These are phyloP conservation scores for Periphyllus acericola DNA, from an alignment of 2,888 invertebrate species.

Conservation along the genomic window DNA sequence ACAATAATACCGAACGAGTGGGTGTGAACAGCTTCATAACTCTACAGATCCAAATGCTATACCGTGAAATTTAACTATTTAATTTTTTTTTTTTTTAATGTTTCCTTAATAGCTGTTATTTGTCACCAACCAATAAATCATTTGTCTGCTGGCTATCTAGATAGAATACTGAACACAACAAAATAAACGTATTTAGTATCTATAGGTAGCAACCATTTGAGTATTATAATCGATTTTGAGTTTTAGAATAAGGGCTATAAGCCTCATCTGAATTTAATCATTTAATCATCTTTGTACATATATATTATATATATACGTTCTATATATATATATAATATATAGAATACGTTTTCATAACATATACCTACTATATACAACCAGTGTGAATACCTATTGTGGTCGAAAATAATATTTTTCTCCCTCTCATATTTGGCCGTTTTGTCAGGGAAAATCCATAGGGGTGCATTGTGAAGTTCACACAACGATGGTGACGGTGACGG, in stretches of 20 bases:
- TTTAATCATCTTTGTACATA: neutral
- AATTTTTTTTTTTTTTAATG: no score
- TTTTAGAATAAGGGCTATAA: neutral
- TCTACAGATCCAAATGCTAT: no score
- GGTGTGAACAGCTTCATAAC: neutral
- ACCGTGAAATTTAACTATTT: no score
- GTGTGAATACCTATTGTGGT: conserved; percentile 22
- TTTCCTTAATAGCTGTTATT: no score
- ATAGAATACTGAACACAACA: neutral
- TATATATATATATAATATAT: no score
- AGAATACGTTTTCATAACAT: neutral
- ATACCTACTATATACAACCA: neutral
- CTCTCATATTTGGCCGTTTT: conserved; percentile 13
- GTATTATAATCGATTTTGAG: neutral
- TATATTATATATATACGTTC: neutral
- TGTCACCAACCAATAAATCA: neutral
- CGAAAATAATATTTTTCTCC: conserved; percentile 24
- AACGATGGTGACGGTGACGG: neutral
- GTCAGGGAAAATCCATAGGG: conserved; percentile 36
- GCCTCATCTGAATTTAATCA: neutral
- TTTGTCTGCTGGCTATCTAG: no score
- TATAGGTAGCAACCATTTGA: neutral
- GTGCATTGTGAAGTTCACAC: conserved; percentile 18
- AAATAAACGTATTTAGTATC: neutral
- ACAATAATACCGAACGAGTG: neutral